Percentiles rank a stretch among this genome's conserved stretches.
Evolutionary conservation across 2,113 vertebrate genomes (phyloP).

Genomic region (Heterochromis multidens): DNA sequence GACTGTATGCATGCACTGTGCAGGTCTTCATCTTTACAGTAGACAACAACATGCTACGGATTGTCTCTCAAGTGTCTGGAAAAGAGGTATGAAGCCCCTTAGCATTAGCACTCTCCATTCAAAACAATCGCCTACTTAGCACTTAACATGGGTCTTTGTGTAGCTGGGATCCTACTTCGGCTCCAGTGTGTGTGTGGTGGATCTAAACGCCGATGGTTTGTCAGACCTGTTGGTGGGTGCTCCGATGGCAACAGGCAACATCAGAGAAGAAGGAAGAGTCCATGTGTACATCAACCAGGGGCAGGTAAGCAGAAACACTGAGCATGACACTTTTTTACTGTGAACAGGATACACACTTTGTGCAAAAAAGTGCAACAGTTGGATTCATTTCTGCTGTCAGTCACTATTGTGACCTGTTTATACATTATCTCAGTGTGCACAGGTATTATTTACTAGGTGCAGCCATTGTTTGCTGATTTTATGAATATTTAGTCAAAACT

Average conservation of each 20-base stretch:
- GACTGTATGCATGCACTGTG: not conserved
- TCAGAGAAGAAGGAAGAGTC: constrained; percentile 90
- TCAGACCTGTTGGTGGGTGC: constrained; percentile 94
- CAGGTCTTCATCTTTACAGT: constrained; percentile 86
- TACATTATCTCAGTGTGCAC: too few relatives aligned
- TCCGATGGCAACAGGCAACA: constrained; percentile 75
- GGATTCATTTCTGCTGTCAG: not conserved
- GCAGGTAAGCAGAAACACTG: constrained; percentile 66
- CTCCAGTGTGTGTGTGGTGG: constrained; percentile 85
- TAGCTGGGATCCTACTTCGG: constrained; percentile 97
- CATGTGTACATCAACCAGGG: constrained; percentile 93
- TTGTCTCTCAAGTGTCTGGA: constrained; percentile 79
- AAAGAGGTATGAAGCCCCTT: constrained; percentile 77
- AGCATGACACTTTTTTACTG: not conserved
- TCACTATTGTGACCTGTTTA: not conserved
- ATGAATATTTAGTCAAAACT: too few relatives aligned
- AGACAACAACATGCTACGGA: constrained; percentile 61
- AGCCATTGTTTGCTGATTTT: too few relatives aligned
- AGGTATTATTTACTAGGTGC: too few relatives aligned
- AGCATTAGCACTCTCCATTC: not conserved
- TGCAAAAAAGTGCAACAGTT: too few relatives aligned
- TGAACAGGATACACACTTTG: not conserved
- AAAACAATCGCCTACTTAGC: not conserved
- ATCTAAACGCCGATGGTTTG: constrained; percentile 90
- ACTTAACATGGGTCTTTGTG: not conserved